These are phyloP conservation scores for Erannis defoliaria DNA, from an alignment of 2,888 invertebrate genomes.

Conservation along the genomic window DNA sequence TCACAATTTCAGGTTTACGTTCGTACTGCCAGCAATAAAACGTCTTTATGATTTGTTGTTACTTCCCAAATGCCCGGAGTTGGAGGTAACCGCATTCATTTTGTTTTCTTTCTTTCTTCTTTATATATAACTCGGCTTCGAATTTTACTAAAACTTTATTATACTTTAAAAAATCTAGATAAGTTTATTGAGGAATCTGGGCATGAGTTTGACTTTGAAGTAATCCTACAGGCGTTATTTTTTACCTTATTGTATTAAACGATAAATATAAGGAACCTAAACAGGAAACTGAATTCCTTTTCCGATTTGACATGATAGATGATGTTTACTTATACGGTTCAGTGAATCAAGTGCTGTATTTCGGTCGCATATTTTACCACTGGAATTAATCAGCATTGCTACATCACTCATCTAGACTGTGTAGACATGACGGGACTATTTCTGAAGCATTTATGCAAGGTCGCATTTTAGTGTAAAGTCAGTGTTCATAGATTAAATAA, in stretches of 20 bases:
- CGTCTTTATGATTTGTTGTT: conserved; percentile 48
- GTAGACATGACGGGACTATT: conserved; percentile 42
- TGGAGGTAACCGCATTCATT: conserved; percentile 29
- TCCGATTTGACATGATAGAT: conserved; percentile 44
- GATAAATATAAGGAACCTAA: no score
- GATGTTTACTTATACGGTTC: conserved; percentile 47
- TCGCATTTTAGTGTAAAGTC: conserved; percentile 1
- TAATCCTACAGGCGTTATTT: no score
- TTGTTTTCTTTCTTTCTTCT: conserved; percentile 40
- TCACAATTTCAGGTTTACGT: conserved; percentile 38
- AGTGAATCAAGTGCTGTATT: conserved; percentile 44
- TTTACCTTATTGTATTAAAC: no score
- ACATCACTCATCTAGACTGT: conserved; percentile 45
- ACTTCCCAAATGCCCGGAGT: conserved; percentile 44
- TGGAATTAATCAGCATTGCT: conserved; percentile 47
- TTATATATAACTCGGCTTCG: conserved; percentile 39
- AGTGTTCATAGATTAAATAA: no score
- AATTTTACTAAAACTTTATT: conserved; percentile 40
- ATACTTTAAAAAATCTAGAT: no score
- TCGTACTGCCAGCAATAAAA: conserved; percentile 43
- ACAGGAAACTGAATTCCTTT: conserved; percentile 29
- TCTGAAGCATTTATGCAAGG: conserved; percentile 30
- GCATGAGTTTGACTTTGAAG: no score
- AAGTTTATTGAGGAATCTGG: no score
- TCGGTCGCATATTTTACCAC: conserved; percentile 52